These are phyloP conservation scores for Amblyopsis hoosieri DNA, from an alignment of 2,797 vertebrate species.

Conservation along the genomic window DNA sequence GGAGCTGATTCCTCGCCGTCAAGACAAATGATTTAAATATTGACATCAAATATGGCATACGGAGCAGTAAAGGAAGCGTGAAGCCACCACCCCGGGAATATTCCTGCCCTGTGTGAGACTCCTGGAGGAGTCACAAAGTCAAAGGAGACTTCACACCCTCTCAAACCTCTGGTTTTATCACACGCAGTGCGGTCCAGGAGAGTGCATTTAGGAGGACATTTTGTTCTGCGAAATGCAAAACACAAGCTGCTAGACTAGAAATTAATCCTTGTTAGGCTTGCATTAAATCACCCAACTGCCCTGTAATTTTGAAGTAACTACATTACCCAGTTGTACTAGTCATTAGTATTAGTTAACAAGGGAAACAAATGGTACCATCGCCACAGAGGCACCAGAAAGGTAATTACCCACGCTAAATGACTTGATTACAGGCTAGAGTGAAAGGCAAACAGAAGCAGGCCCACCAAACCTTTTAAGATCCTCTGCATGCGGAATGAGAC, in stretches of 20 bases:
- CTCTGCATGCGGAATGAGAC: slow-evolving; percentile 20
- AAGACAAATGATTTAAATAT: slow-evolving; percentile 74
- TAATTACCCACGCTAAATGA: slow-evolving; percentile 58
- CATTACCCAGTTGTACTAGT: background rate
- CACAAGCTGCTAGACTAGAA: slow-evolving; percentile 17
- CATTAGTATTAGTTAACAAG: slow-evolving; percentile 5
- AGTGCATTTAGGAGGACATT: slow-evolving; percentile 41
- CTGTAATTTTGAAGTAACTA: background rate
- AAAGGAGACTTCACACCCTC: slow-evolving; percentile 41
- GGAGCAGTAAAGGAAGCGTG: slow-evolving; percentile 48
- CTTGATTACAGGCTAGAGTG: slow-evolving; percentile 58
- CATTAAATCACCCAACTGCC: background rate
- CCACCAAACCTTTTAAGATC: slow-evolving; percentile 9
- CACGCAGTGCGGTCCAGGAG: slow-evolving; percentile 14
- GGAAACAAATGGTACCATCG: slow-evolving; percentile 45
- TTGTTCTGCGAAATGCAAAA: slow-evolving; percentile 34
- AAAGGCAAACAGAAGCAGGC: slow-evolving; percentile 43
- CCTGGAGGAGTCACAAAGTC: slow-evolving; percentile 43
- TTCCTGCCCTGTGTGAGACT: slow-evolving; percentile 26
- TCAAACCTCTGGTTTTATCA: slow-evolving; percentile 40
- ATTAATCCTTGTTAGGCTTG: slow-evolving; percentile 23
- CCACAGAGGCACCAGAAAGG: slow-evolving; percentile 45
- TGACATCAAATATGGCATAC: slow-evolving; percentile 69
- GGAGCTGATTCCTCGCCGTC: slow-evolving; percentile 56
- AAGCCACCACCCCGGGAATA: slow-evolving; percentile 39